Base-by-base conservation (phyloP, 2,797 vertebrate species). In the Schizopygopsis pylzovi region DNA sequence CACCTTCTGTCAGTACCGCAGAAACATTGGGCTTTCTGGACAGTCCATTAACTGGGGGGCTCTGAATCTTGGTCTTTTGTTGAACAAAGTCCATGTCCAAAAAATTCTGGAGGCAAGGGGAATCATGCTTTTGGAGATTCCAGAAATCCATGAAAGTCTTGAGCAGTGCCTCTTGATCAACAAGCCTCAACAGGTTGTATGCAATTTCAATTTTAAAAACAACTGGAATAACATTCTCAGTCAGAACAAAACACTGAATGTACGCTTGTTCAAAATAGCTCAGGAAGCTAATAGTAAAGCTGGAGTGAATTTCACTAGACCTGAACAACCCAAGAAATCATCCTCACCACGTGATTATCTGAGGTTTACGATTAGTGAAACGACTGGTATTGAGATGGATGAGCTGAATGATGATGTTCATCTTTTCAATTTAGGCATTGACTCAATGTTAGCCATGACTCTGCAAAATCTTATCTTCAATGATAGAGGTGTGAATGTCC, bases 371-470 rank as follows among this genome's bases (percentile, higher is more conserved):
- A 85, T 96, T 49, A 90, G 90, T 75, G 92, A 96, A 73, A 93
- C 94, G 2, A 89, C 88, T 0, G 88, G 90, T 10, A 4, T 92
- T 71, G 93, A 92, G 1, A 1, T 86, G 39, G 92, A 90, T 13
- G 96, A 96, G 1, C 84, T 97, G 28, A 92, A 90, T 61, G 93
- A 95, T 47, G 93, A 95, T 0, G 92, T 90, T 0, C 3, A 43
- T 1, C 95, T 97, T 67, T 92, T 86, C 0, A 92, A 94, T 0
- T 73, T 97, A 76, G 97, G 97, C 61, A 90, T 97, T 59, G 97
- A 97, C 89, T 98, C 96, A n/a, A 96, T 97, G 96, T 91, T 96
- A 91, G 96, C 96, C 22, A 96, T 97, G 96, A 96, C 96, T 54
- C 81, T 98, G 89, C 96, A 97, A 86, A 96, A 96, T 90, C 92